A percentile compares a stretch with the other conserved stretches of the same genome.
Evolutionary conservation across 2,113 vertebrate genomes (phyloP).

Genomic region (Apteryx mantelli): DNA sequence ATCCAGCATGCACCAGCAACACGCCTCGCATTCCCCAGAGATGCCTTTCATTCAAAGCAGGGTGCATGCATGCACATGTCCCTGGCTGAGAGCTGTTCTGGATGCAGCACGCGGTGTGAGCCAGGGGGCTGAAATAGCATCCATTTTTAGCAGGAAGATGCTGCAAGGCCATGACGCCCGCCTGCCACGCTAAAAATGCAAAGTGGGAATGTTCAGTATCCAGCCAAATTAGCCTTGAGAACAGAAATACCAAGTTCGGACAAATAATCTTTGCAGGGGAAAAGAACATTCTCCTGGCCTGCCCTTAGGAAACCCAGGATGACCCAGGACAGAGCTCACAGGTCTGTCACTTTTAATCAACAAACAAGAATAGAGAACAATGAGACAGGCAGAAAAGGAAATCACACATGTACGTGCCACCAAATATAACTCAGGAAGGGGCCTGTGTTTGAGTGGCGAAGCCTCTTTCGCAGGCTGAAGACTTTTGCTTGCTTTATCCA

Average conservation of each 20-base stretch:
- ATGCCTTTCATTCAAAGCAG: not conserved
- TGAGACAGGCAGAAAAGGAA: not conserved
- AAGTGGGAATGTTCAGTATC: not conserved
- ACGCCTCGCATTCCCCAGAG: accelerated
- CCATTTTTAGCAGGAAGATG: conserved; percentile 34
- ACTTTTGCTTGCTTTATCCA: not conserved
- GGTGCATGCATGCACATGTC: not conserved
- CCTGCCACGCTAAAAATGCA: not conserved
- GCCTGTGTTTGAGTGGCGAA: accelerated
- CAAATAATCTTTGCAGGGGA: not conserved
- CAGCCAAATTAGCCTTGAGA: not conserved
- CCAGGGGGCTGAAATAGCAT: not conserved
- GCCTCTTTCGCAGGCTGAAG: not conserved
- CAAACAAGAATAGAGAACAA: not conserved
- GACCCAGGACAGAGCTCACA: accelerated
- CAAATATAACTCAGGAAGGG: not conserved
- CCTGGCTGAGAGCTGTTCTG: not conserved
- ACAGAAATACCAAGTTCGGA: not conserved
- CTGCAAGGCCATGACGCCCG: not conserved
- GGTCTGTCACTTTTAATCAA: not conserved
- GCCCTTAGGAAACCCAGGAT: not conserved
- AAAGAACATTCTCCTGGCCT: not conserved
- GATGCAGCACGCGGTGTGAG: not conserved
- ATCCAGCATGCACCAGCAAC: accelerated
- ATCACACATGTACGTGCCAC: not conserved